Base-by-base conservation (phyloP, 2,797 vertebrate genomes). In the Nannoperca australis region DNA sequence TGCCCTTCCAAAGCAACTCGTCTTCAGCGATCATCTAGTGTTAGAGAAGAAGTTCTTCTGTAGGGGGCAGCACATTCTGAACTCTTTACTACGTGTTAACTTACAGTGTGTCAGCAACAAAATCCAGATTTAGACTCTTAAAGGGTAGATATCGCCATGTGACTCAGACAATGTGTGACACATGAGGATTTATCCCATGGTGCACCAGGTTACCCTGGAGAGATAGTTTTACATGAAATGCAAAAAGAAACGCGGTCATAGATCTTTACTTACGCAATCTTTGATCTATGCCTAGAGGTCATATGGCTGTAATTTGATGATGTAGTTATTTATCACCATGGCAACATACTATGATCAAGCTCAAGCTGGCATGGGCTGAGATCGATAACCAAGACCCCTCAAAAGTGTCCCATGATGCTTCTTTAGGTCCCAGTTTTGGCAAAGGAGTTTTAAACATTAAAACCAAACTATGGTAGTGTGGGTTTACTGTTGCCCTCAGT, bases 321-420 rank as follows among this genome's bases (percentile, higher is more conserved):
- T 67, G 56, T 32, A 55, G 65, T 82, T 88, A 9, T 83, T 79
- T 73, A 71, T 90, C 66, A 58, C 83, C 72, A 85, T 83, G 66
- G 77, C 59, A 87, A 87, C 76, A 22, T 45, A 58, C 40, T 54
- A 38, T 63, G 66, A 77, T 51, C 38, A 36, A 62, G 40, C 77
- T 30, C 22, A 63, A 78, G 67, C 45, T 50, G 50, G 59, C 63
- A 59, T 62, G 20, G 73, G 38, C 55, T 49, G 42, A 79, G 81
- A 80, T 90, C 34, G 56, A 75, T 84, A 59, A 63, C 30, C 20
- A 67, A 73, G 70, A 64, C 61, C 70, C 34, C 34, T 83, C 58
- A 62, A 63, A 81, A 67, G 55, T 71, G 58, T 82, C 73, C 27
- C 49, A 70, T 51, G 69, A 60, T 77, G 12, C 67, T 60, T 76